phyloP scores from a whole-genome alignment of 2,888 invertebrate species.

The Encarsia formosa region DNA sequence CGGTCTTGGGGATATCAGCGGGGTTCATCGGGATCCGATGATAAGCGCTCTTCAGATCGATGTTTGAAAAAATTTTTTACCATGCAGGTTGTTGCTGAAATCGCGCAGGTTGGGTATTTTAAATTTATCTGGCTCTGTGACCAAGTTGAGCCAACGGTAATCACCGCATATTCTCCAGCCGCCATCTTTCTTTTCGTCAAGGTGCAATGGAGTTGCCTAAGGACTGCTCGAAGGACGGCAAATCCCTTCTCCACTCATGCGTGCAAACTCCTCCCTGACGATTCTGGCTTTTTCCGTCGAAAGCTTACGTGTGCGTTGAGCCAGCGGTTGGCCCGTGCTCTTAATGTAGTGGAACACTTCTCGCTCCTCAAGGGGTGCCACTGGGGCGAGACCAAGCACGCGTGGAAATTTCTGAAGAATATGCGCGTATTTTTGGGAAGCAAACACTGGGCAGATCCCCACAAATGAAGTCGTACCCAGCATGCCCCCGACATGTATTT shows the following conservation, averaged over 20 bases:
- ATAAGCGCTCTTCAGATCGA: not conserved
- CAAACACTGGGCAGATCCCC: no score
- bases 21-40: conserved; percentile 17
- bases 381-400: no score
- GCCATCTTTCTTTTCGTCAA: not conserved
- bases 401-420: no score
- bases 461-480: no score
- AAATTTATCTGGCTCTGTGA: not conserved
- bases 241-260: not conserved
- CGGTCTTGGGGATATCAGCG: conserved; percentile 21
- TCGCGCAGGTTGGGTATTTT: not conserved
- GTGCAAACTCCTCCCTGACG: not conserved
- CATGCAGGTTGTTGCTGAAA: not conserved
- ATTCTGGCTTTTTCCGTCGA: no score
- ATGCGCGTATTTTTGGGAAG: no score
- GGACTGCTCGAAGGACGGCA: not conserved
- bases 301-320: no score
- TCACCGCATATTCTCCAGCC: not conserved
- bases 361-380: no score
- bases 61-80: not conserved
- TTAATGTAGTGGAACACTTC: no score
- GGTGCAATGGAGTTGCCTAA: not conserved
- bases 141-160: not conserved
- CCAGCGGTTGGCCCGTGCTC: no score
- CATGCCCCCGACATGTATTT: no score